These are phyloP conservation scores for Felis chaus DNA, from an alignment of 2,113 vertebrate genomes.

Conservation along the genomic window DNA sequence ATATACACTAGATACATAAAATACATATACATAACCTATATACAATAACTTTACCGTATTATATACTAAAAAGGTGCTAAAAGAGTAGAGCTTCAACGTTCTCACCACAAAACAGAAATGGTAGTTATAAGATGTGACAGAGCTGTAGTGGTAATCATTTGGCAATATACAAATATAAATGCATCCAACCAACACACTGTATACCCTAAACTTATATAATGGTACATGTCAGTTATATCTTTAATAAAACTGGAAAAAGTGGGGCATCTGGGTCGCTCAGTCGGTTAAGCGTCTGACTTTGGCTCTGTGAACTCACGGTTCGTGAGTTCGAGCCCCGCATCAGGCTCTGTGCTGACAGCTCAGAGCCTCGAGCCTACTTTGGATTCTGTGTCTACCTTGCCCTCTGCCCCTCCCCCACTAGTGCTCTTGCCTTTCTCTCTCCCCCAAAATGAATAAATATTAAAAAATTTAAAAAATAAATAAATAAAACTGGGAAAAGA, in stretches of 20 bases:
- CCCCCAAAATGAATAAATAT: too few species aligned
- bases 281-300: too few species aligned
- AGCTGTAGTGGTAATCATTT: not conserved
- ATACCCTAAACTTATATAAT: not conserved
- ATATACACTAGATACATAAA: not conserved
- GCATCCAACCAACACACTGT: not conserved
- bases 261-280: too few species aligned
- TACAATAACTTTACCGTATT: not conserved
- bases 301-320: too few species aligned
- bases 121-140: not conserved
- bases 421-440: too few species aligned
- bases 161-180: not conserved
- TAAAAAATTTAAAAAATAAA: too few species aligned
- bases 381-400: too few species aligned
- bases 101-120: not conserved
- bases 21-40: not conserved
- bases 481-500: not conserved
- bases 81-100: not conserved
- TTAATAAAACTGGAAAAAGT: not conserved
- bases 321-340: too few species aligned
- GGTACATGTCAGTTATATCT: not conserved
- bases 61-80: not conserved
- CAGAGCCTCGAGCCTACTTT: too few species aligned
- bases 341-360: too few species aligned
- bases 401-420: too few species aligned